Base-by-base conservation (phyloP, 1,140 invertebrate species). In the Neodiprion fabricii region DNA sequence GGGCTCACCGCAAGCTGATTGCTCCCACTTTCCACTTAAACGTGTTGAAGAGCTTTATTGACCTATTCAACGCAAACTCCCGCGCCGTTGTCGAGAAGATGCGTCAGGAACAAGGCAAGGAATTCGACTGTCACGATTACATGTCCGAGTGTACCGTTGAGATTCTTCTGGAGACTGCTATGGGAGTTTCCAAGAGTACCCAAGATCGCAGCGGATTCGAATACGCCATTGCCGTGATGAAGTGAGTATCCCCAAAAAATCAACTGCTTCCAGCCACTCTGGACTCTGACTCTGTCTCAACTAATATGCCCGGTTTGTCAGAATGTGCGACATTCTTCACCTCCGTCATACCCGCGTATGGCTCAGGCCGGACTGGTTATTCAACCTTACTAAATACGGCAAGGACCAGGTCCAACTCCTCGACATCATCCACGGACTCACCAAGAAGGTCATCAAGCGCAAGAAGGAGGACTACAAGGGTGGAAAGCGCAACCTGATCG, bases 191-290 rank as follows among this genome's bases (percentile, higher is more conserved):
- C 76, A 94, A 94, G 79, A 91, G 89, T 48, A 94, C 93, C 4
- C 93, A 94, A 85, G 92, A 92, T 73, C 91, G 91, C 79, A 94
- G 93, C 75, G 94, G 94, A 21, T 94, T 92, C 78, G 93, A 95
- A 84, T 95, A 95, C 77, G 94, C 94, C 0, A 93, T 95, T 92
- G 94, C 94, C 74, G 94, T 95, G 0, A 95, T 95, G 94, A 94
- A 95, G 88, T 88, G 80, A 81, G 84, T 82, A 66, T 68, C 75
- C 53, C n/a, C 11, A 69, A 50, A 53, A 17, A 49, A 12, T n/a
- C 11, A 9, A 69, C 23, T 40, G 9, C 17, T 67, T 9, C 1
- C 65, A 11, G 10, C 9, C 8, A 70, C 50, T 9, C 68, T 50
- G 48, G 28, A 21, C 17, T 21, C 17, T 21, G 11, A 73, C 50